Evolutionary conservation across 2,888 invertebrate genomes (phyloP), one percentile per base, ranked within the genome.

Genomic region (Polia nebulosa): DNA sequence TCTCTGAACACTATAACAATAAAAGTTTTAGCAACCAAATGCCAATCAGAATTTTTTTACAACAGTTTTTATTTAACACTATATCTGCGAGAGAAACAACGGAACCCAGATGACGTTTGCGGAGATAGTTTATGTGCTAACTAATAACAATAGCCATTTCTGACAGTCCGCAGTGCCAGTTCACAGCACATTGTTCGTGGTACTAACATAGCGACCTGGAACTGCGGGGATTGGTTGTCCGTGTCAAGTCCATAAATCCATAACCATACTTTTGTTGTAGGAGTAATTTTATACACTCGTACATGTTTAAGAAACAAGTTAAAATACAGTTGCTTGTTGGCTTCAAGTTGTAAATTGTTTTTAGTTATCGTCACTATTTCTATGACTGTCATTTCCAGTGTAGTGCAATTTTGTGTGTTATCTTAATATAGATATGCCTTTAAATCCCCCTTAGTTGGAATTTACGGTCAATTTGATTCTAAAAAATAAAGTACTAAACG

Each of bases 101-200:
- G 81, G 74, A 76, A 84, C 81, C 75, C 69, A 57, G 72, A 80
- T 85, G 82, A 86, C 73, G 78, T 78, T 85, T 83, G 86, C 85
- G 72, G 72, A 81, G 85, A 87, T 84, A 87, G 88, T 91, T 89
- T 89, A 91, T 87, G 85, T 80, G 83, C 78, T 86, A 89, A 88
- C 89, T 85, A 87, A 87, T 86, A 87, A 88, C 87, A 88, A 89
- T 87, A 87, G 85, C 85, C 75, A 87, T 86, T 85, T 86, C 85
- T 88, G 86, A 78, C 83, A 84, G 81, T 70, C 75, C 81, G 83
- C 81, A 85, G 84, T 76, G 72, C 80, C 76, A 70, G 75, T 72
- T 68, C 77, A 81, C 75, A 77, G 80, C 53, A 85, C 87, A 89
- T 83, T 87, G 88, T 88, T 87, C 83, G 80, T 84, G 78, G 80